phyloP scores from a whole-genome alignment of 1,140 invertebrate species.

The Tetramorium alpestre region DNA sequence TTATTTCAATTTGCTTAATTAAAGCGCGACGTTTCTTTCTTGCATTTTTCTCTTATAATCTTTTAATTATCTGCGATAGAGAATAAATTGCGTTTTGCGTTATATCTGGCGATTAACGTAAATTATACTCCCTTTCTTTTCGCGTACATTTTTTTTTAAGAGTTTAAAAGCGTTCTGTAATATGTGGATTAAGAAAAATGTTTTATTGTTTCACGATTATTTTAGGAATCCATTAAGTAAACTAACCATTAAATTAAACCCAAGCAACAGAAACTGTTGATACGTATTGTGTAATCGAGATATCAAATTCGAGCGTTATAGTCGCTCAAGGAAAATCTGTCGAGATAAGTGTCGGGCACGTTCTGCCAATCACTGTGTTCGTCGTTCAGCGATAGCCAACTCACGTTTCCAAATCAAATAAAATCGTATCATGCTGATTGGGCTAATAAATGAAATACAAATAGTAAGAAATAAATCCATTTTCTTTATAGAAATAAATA shows the following conservation, averaged over 20 bases:
- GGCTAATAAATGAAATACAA: slow-evolving; percentile 41
- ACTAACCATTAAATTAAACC: slow-evolving; percentile 71
- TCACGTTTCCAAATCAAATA: slow-evolving; percentile 42
- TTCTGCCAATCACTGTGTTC: slow-evolving; percentile 63
- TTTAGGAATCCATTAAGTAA: neutral
- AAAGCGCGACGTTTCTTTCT: slow-evolving; percentile 19
- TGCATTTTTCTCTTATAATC: neutral
- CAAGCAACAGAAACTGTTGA: slow-evolving; percentile 59
- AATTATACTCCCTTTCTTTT: neutral
- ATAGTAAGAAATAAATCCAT: neutral
- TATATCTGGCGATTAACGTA: slow-evolving; percentile 16
- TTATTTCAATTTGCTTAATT: slow-evolving; percentile 71
- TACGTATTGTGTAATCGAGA: slow-evolving; percentile 61
- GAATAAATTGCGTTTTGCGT: slow-evolving; percentile 13
- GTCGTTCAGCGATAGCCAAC: slow-evolving; percentile 39
- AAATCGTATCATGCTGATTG: slow-evolving; percentile 30
- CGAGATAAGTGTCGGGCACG: slow-evolving; percentile 66
- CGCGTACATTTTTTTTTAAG: neutral
- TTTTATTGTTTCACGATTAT: neutral
- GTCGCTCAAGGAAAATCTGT: slow-evolving; percentile 67
- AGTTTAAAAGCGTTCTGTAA: neutral
- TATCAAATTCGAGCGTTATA: slow-evolving; percentile 41
- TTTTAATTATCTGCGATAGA: slow-evolving; percentile 17
- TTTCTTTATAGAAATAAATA: slow-evolving; percentile 14
- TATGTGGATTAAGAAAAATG: neutral